Conservation (phyloP, 2,113 vertebrate genomes). For the Butastur rufipennis region DNA sequence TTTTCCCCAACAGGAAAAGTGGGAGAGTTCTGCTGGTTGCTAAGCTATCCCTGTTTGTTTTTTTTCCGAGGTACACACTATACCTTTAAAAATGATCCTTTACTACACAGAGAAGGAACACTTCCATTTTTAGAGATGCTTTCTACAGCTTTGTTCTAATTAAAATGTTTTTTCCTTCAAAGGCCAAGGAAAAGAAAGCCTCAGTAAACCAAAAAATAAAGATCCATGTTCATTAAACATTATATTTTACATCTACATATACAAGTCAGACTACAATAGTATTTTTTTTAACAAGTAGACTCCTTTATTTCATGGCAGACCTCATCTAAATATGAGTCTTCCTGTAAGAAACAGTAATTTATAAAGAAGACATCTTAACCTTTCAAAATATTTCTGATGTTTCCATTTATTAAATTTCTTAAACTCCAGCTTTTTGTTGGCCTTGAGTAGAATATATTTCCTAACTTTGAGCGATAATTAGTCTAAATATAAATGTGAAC, state of each 20-base stretch:
- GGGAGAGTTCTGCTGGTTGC: not conserved
- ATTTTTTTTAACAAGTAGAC: not conserved
- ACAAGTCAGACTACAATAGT: not conserved
- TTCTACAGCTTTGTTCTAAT: not conserved
- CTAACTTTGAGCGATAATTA: not conserved
- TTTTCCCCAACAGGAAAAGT: not conserved
- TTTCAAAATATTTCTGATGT: not conserved
- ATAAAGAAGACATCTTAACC: not conserved
- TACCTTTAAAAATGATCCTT: not conserved
- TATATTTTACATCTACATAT: not conserved
- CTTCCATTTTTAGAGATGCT: not conserved
- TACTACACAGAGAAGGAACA: not conserved
- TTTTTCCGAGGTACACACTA: not conserved
- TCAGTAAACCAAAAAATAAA: not conserved
- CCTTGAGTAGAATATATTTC: not conserved
- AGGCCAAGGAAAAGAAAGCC: not conserved
- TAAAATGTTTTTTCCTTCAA: not conserved
- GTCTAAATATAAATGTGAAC: not conserved
- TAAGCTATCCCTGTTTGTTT: not conserved
- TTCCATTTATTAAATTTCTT: not conserved
- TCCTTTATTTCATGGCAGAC: not conserved
- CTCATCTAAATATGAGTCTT: not conserved
- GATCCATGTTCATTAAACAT: not conserved
- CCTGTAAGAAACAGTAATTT: not conserved
- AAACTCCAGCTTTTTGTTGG: not conserved